Evolutionary conservation across 2,888 invertebrate species (phyloP), one percentile per base, ranked within the genome.

Genomic region (Agrochola lota): DNA sequence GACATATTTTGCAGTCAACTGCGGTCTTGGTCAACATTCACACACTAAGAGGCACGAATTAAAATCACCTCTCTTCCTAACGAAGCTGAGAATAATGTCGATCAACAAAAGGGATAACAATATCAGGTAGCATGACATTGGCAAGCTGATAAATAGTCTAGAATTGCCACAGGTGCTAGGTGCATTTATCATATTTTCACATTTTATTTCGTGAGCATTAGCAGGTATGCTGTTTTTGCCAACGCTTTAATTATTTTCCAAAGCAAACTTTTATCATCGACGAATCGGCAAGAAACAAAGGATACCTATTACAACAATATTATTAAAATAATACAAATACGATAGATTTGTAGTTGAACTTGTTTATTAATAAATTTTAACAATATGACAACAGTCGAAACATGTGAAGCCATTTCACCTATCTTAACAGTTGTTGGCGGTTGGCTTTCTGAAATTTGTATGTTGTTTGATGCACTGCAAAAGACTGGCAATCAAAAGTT

Each of bases 1-100:
- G 88, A 78, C 76, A 77, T 82, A 75, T 80, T 85, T 83, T n/a
- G 30, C n/a, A 8, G 26, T 35, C 30, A 52, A 23, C 35, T 52
- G 17, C 12, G 11, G 7, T 59, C 12, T 49, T 35, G 26, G 20
- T 35, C 9, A 40, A 40, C 3, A 70, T 20, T 49, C 35, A 35
- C 9, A 73, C 2, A 46, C 6, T 35, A 20, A 9, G 30, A 72
- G 59, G 12, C 52, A 62, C 30, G 11, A 40, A 52, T 40, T 52
- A 20, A 64, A 26, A 52, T 46, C 23, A 59, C 5, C 8, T 43
- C 40, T 43, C 15, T 64, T 63, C 30, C 11, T 11, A 30, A 55
- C 11, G 7, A n/a, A n/a, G 17, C 35, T 69, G n/a, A 55, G n/a
- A 35, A 35, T 69, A 35, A 52, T 30, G 35, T 55, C n/a, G 3